Percentiles rank a stretch among this genome's conserved stretches.
These are phyloP conservation scores for Coelopa pilipes DNA, from an alignment of 2,888 invertebrate genomes.

Conservation along the genomic window DNA sequence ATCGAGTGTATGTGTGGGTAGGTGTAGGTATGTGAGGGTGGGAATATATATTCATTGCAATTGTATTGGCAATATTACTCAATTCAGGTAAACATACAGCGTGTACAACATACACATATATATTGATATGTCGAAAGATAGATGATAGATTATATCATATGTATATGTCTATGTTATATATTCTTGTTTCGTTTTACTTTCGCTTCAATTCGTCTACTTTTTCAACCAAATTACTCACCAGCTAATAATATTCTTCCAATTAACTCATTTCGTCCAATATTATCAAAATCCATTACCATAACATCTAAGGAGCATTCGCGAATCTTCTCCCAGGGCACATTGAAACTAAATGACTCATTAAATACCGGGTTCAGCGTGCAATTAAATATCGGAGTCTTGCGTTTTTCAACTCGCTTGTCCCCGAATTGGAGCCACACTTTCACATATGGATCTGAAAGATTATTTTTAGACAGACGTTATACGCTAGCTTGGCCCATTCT, in stretches of 20 bases:
- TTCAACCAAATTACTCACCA: slow-evolving; percentile 69
- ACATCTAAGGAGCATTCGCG: slow-evolving; percentile 93
- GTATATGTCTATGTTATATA: too few species aligned
- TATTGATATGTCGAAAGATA: too few species aligned
- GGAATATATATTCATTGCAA: too few species aligned
- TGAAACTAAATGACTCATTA: slow-evolving; percentile 95
- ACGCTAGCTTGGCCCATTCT: too few species aligned
- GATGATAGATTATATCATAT: too few species aligned
- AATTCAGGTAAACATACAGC: too few species aligned
- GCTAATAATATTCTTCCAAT: slow-evolving; percentile 93
- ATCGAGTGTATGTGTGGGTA: too few species aligned
- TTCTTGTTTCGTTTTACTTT: too few species aligned
- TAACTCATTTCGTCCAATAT: slow-evolving; percentile 92
- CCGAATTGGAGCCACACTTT: slow-evolving; percentile 97
- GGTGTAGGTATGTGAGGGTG: too few species aligned
- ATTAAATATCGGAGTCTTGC: slow-evolving; percentile 94
- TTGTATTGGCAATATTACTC: too few species aligned
- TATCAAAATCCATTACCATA: slow-evolving; percentile 97
- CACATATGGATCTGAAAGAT: slow-evolving; percentile 92
- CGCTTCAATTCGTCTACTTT: not conserved
- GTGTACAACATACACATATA: too few species aligned
- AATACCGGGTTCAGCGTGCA: slow-evolving; percentile 95
- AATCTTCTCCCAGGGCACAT: slow-evolving; percentile 97
- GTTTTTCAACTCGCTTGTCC: slow-evolving; percentile 93
- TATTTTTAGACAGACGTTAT: not conserved